Evolutionary conservation across 2,797 vertebrate genomes (phyloP), one percentile per base, ranked within the genome.

Genomic region (Numenius phaeopus): DNA sequence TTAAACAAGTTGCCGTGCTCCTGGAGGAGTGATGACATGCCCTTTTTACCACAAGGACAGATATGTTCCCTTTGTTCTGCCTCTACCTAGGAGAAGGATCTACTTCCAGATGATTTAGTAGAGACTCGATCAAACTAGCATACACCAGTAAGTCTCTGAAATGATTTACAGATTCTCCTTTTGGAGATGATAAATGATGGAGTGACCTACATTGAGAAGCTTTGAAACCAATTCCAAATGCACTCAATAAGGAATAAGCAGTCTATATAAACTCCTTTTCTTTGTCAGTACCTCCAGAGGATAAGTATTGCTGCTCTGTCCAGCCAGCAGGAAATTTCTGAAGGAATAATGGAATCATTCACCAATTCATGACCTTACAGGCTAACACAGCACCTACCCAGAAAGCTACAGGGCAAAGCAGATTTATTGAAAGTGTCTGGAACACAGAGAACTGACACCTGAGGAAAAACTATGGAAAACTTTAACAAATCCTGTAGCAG

Each of bases 291-390:
- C 79, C 97, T 97, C 96, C 83, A 96, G 93, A 97, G 96, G 82
- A 65, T 94, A 97, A 90, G 93, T 88, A 81, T 19, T 86, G 83
- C 93, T 95, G 89, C 93, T 92, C 90, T 95, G 92, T 96, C 94
- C 95, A 96, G 91, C 76, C 95, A 97, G 97, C 90, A 97, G 95
- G 96, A 95, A 97, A 96, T 97, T 97, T 97, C 95, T 94, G 75
- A 96, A 94, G 97, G 93, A 97, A 97, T 97, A 98, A 97, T 91
- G 96, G 94, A 95, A 97, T 97, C 96, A 98, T 98, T 98, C 96
- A 97, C 89, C 95, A 97, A 91, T 75, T 88, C 89, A 42, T 84
- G 96, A 95, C 96, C 96, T 94, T 95, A 80, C 69, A 84, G 94
- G 69, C 90, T 96, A 94, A 94, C 87, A 81, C 62, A 91, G 96